A percentile compares a stretch with the other conserved stretches of the same genome.
Evolutionary conservation across 2,797 vertebrate genomes (phyloP).

Genomic region (Bovichtus diacanthus): DNA sequence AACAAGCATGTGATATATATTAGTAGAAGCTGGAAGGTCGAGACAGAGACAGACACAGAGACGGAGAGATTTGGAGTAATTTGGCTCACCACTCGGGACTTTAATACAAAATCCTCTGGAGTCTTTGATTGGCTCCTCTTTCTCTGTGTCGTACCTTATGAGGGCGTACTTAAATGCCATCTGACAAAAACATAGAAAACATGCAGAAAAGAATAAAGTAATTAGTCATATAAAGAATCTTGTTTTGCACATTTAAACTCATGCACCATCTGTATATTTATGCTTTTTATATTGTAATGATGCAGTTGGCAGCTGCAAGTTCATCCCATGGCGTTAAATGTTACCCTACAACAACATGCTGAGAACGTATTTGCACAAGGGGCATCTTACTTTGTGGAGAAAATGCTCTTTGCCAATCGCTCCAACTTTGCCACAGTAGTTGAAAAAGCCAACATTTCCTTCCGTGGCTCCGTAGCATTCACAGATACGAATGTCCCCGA

Average conservation of each 20-base stretch:
- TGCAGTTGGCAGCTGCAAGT: neutral
- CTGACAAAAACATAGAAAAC: slow-evolving; percentile 72
- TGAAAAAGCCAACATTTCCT: slow-evolving; percentile 88
- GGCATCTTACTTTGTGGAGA: slow-evolving; percentile 83
- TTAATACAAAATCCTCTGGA: slow-evolving; percentile 87
- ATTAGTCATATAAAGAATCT: neutral
- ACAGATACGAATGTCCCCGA: slow-evolving; percentile 85
- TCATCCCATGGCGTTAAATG: neutral
- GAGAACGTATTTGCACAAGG: neutral
- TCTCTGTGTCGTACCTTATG: slow-evolving; percentile 90
- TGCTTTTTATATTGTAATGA: too few relatives aligned
- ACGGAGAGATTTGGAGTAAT: neutral
- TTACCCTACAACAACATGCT: neutral
- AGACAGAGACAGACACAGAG: too few relatives aligned
- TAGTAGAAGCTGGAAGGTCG: accelerated
- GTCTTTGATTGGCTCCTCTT: slow-evolving; percentile 88
- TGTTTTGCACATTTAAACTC: neutral
- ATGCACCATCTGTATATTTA: too few relatives aligned
- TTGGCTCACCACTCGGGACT: slow-evolving; percentile 87
- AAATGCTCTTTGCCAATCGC: slow-evolving; percentile 85
- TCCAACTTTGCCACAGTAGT: slow-evolving; percentile 89
- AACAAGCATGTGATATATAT: neutral
- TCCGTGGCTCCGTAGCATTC: slow-evolving; percentile 92
- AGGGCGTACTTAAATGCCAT: slow-evolving; percentile 79
- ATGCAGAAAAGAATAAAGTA: neutral